Conservation (phyloP, 2,888 invertebrate species). For the Apotomis betuletana region DNA sequence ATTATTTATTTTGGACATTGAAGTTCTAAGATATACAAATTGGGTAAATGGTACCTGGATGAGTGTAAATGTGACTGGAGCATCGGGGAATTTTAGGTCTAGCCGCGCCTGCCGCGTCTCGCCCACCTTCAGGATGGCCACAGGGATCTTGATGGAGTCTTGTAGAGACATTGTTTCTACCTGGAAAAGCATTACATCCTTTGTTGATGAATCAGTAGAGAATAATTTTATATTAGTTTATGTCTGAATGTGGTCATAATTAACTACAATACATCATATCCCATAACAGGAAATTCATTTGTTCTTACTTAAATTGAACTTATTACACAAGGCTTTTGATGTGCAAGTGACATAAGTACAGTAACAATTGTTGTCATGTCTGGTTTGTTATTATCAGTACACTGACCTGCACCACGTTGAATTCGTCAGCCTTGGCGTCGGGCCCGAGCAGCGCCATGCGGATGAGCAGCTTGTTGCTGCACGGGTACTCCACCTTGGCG, state of each 20-base stretch:
- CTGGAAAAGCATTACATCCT: slow-evolving; percentile 54
- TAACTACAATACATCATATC: too few species aligned
- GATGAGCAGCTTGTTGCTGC: slow-evolving; percentile 91
- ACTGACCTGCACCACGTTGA: slow-evolving; percentile 89
- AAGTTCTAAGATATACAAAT: neutral
- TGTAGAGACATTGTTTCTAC: slow-evolving; percentile 91
- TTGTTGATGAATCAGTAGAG: too few species aligned
- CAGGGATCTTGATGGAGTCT: slow-evolving; percentile 91
- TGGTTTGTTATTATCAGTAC: slow-evolving; percentile 4
- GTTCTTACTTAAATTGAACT: too few species aligned
- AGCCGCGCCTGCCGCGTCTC: slow-evolving; percentile 89
- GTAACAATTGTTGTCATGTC: neutral
- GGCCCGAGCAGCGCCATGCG: slow-evolving; percentile 92
- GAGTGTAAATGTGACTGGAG: slow-evolving; percentile 92
- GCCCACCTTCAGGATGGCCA: slow-evolving; percentile 91
- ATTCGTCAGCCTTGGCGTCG: slow-evolving; percentile 90
- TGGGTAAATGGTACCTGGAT: slow-evolving; percentile 80
- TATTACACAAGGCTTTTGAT: too few species aligned
- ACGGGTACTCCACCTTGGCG: slow-evolving; percentile 88
- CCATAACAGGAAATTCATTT: too few species aligned
- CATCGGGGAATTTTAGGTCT: slow-evolving; percentile 93
- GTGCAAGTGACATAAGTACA: too few species aligned
- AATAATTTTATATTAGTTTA: neutral
- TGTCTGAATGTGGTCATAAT: neutral
- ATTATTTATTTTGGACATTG: too few species aligned